These are phyloP conservation scores for Lobophora halterata DNA, from an alignment of 2,888 invertebrate genomes.

Conservation along the genomic window DNA sequence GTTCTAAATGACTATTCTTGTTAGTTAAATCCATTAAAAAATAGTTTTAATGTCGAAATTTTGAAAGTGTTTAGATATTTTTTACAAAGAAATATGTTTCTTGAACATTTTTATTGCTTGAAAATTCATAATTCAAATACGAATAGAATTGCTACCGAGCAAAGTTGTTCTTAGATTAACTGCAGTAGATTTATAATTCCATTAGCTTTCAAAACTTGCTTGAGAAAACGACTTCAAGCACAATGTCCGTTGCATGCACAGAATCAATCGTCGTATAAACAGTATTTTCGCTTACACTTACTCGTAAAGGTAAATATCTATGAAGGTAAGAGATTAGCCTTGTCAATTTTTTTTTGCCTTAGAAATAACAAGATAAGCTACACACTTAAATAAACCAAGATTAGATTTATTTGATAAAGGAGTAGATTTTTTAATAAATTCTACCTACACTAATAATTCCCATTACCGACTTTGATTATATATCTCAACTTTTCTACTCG, in stretches of 20 bases:
- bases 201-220: conserved; percentile 29
- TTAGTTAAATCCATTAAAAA: conserved; percentile 16
- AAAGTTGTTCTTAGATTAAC: conserved; percentile 32
- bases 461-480: too few species aligned
- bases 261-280: too few species aligned
- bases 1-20: conserved; percentile 8
- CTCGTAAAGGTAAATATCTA: too few species aligned
- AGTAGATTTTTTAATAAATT: too few species aligned
- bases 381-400: too few species aligned
- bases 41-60: conserved; percentile 6
- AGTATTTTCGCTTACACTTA: too few species aligned
- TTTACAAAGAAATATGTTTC: conserved; percentile 8
- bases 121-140: conserved; percentile 19
- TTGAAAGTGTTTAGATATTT: neutral
- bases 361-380: too few species aligned
- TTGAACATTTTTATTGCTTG: conserved; percentile 12
- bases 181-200: conserved; percentile 34
- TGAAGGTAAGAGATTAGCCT: too few species aligned
- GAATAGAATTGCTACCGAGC: conserved; percentile 14
- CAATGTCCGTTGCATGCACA: conserved; percentile 31
- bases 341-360: too few species aligned
- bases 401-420: too few species aligned
- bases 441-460: too few species aligned
- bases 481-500: too few species aligned
- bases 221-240: conserved; percentile 28